A percentile compares a stretch with the other conserved stretches of the same genome.
phyloP scores from a whole-genome alignment of 2,888 invertebrate species.

The Zeuzera pyrina region DNA sequence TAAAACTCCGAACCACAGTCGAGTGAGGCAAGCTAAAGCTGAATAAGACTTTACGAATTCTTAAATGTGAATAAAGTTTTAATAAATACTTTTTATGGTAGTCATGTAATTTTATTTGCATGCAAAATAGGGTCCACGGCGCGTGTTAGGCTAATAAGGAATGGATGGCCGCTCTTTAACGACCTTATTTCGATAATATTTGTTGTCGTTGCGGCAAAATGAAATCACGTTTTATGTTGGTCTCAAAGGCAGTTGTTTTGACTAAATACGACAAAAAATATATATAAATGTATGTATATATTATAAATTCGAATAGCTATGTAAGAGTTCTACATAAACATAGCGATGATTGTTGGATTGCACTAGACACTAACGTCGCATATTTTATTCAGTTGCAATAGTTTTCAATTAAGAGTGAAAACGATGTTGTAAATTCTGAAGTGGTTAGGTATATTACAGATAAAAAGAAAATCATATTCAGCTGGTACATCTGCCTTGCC shows the following conservation, averaged over 20 bases:
- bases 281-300: no score
- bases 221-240: slow-evolving; percentile 47
- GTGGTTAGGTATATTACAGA: no score
- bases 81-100: slow-evolving; percentile 65
- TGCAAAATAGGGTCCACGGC: slow-evolving; percentile 55
- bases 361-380: no score
- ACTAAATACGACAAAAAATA: no score
- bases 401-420: no score
- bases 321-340: no score
- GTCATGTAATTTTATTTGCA: slow-evolving; percentile 64
- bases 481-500: slow-evolving; percentile 24
- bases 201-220: slow-evolving; percentile 38
- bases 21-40: slow-evolving; percentile 40
- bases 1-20: slow-evolving; percentile 50
- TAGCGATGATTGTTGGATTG: no score
- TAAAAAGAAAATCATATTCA: slow-evolving; percentile 29
- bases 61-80: slow-evolving; percentile 65
- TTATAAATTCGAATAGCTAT: no score
- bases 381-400: no score
- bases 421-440: no score
- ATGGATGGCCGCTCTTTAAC: slow-evolving; percentile 52
- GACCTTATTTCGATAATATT: slow-evolving; percentile 49
- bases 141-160: slow-evolving; percentile 66
- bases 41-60: slow-evolving; percentile 69
- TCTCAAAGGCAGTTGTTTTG: slow-evolving; percentile 17